Percentiles rank a stretch among this genome's conserved stretches.
These are phyloP conservation scores for Rhinogobio ventralis DNA, from an alignment of 2,797 vertebrate species.

Conservation along the genomic window DNA sequence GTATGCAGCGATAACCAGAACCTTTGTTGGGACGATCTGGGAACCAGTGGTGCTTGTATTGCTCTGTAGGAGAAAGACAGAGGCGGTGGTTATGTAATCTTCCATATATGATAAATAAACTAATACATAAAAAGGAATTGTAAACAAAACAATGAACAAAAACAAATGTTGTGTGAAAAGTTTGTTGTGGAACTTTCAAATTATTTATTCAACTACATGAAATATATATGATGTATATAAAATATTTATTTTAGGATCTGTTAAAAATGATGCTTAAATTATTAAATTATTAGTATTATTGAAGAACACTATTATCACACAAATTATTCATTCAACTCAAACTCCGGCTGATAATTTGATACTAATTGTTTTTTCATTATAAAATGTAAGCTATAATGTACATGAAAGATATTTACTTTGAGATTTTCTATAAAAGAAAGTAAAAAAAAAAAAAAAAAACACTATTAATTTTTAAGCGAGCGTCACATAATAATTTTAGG, in stretches of 20 bases:
- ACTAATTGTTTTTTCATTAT: background rate
- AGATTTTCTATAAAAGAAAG: background rate
- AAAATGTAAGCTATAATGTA: background rate
- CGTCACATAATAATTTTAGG: background rate
- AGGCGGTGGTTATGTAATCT: background rate
- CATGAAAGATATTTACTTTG: background rate
- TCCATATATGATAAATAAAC: background rate
- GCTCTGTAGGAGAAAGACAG: slow-evolving; percentile 79
- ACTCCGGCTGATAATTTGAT: too few relatives aligned
- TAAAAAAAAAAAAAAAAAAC: too few relatives aligned
- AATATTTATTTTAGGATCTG: background rate
- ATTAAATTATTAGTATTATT: background rate
- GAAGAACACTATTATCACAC: background rate
- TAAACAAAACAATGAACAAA: background rate
- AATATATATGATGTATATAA: background rate
- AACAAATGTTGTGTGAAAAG: background rate
- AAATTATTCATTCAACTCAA: background rate
- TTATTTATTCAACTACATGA: background rate
- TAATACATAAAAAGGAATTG: background rate
- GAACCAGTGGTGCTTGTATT: slow-evolving; percentile 99
- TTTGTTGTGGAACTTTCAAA: background rate
- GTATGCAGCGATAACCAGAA: slow-evolving; percentile 96
- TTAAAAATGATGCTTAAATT: background rate
- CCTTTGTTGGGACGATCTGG: slow-evolving; percentile 94
- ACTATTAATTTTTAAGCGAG: background rate